These are phyloP conservation scores for Scomber scombrus DNA, from an alignment of 2,113 vertebrate species.

Conservation along the genomic window DNA sequence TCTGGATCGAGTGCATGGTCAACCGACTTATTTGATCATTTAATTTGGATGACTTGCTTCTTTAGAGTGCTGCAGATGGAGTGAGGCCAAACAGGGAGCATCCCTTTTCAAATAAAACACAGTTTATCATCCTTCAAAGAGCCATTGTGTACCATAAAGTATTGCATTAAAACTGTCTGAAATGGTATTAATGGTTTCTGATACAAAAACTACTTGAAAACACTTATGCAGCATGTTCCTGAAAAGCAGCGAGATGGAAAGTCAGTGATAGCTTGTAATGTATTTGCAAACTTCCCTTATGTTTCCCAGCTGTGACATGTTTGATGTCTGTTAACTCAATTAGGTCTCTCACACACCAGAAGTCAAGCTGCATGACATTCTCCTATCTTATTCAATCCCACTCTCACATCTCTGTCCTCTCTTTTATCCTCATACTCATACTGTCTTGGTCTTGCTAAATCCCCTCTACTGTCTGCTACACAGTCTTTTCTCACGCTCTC, in stretches of 20 bases:
- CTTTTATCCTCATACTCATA: slow-evolving; percentile 32
- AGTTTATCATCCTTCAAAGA: not conserved
- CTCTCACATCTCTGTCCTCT: slow-evolving; percentile 28
- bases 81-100: not conserved
- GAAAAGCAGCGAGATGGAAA: not conserved
- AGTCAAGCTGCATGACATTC: slow-evolving; percentile 42
- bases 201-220: not conserved
- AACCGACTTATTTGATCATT: too few relatives aligned
- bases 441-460: slow-evolving; percentile 24
- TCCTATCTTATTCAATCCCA: slow-evolving; percentile 23
- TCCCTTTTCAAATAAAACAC: not conserved
- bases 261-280: not conserved
- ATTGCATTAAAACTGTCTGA: not conserved
- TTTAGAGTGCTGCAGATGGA: not conserved
- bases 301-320: not conserved
- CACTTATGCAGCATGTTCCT: not conserved
- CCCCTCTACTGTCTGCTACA: slow-evolving; percentile 30
- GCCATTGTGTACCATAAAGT: not conserved
- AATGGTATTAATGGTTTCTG: not conserved
- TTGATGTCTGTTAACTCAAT: slow-evolving; percentile 61
- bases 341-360: slow-evolving; percentile 50
- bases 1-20: too few relatives aligned
- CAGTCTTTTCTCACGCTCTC: slow-evolving; percentile 30
- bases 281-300: not conserved
- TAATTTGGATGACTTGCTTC: too few relatives aligned